Evolutionary conservation across 2,113 vertebrate species (phyloP), one percentile per base, ranked within the genome.

Genomic region (Psammodynastes pulverulentus): DNA sequence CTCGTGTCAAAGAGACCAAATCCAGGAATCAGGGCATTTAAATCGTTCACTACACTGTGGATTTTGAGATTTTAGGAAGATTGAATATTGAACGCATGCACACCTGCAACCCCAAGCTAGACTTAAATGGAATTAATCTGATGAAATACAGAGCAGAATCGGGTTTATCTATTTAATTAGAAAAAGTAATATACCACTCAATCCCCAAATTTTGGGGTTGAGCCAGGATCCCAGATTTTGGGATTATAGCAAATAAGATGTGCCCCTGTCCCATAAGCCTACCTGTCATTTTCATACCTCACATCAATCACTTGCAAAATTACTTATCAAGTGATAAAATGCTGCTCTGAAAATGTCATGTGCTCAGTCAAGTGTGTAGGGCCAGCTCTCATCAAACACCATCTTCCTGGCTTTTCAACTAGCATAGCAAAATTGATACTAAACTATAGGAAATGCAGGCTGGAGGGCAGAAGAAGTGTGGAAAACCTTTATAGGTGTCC

Each of bases 291-390:
- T n/a, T 89, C 92, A 89, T 94, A 92, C 3, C 43, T 85, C 5
- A 91, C 91, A 86, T 93, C 92, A 26, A 54, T 91, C 72, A 89
- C 67, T 90, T 46, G 54, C 48, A 93, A 91, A 92, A 62, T 49
- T 84, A 52, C 51, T 43, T 87, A 45, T 2, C 89, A 17, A 12
- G n/a, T 91, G 94, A 89, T 24, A 90, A 46, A 0, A 54, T 89
- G 94, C 23, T 39, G 62, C 88, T 58, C 84, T 94, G 34, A 84
- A 94, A 34, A 88, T 92, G 29, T 87, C 53, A 86, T 84, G 24
- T 43, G 8, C 43, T 91, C 79, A 48, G 51, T 86, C 34, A 9
- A 89, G 54, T 67, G 45, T 62, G 51, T 45, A 49, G 46, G 43
- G 15, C 29, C 26, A 12, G 21, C 53, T 62, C 53, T 53, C 24